Evolutionary conservation across 92 coral and sea anemone species (phyloP), one percentile per base, ranked within the genome.

Genomic region (Meandrina meandrites): DNA sequence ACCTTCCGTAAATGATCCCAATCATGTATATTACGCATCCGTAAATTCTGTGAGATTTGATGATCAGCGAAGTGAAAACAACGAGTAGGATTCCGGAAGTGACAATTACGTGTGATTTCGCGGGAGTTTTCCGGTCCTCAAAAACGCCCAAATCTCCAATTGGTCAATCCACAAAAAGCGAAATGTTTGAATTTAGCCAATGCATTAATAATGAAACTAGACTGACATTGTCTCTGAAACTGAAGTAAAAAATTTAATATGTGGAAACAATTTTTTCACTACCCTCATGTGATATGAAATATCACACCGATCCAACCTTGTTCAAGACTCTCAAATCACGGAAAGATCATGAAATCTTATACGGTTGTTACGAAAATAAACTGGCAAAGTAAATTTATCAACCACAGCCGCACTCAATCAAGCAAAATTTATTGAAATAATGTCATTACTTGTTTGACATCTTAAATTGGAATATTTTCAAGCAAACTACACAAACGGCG

Each of bases 71-170:
- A 72, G 28, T 18, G 15, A 73, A 73, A 35, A 40, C 48, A 35
- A 40, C 48, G 48, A 71, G 42, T 34, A 32, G 48, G 24, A 73
- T 37, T 73, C 78, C 78, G 78, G 76, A 73, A 73, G 78, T 73
- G 14, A 1, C 30, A 8, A 73, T 21, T 73, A 73, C 78, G 78
- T 73, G 51, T 1, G 51, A 19, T 19, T 71, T 32, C 76, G 22
- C 24, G 14, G 37, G 24, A 17, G 42, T 32, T 34, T 71, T 73
- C 78, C 78, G 78, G 78, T 73, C 15, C 50, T 0, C 48, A 73
- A 35, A 40, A 10, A 73, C 48, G 78, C 78, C 78, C 78, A 18
- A 21, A 19, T 27, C 19, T 72, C 24, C 12, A 8, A 73, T 18
- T 73, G 78, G 78, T 18, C 48, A 19, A 1, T 8, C 2, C 78